A percentile compares a stretch with the other conserved stretches of the same genome.
These are phyloP conservation scores for Hemistola chrysoprasaria DNA, from an alignment of 2,888 invertebrate genomes.

Conservation along the genomic window DNA sequence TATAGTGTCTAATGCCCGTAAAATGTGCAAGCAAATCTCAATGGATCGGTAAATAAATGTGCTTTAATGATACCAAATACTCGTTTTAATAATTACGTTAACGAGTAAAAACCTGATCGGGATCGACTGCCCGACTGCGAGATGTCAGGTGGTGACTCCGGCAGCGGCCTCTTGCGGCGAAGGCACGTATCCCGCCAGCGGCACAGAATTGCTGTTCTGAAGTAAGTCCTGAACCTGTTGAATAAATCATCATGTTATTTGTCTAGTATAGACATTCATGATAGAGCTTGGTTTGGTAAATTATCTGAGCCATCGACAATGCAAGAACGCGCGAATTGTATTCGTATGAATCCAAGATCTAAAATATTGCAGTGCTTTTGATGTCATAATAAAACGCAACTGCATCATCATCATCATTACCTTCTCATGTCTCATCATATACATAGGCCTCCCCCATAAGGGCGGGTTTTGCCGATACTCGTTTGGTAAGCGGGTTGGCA, in stretches of 20 bases:
- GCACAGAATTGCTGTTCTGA: constrained; percentile 85
- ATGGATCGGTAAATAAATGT: constrained; percentile 22
- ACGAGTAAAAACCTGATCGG: constrained; percentile 84
- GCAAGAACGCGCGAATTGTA: too few relatives aligned
- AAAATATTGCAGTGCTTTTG: too few relatives aligned
- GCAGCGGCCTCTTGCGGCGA: constrained; percentile 62
- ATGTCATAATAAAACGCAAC: too few relatives aligned
- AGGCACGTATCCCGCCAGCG: constrained; percentile 77
- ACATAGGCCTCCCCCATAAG: too few relatives aligned
- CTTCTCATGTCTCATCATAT: too few relatives aligned
- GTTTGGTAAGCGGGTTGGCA: too few relatives aligned
- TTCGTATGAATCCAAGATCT: too few relatives aligned
- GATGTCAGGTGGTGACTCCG: constrained; percentile 76
- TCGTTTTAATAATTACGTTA: constrained; percentile 81
- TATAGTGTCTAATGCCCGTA: neutral
- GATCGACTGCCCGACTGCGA: constrained; percentile 82
- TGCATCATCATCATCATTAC: too few relatives aligned
- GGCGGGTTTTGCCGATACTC: too few relatives aligned
- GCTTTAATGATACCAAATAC: constrained; percentile 51
- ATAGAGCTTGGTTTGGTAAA: too few relatives aligned
- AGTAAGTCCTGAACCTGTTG: constrained; percentile 86
- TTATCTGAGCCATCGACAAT: too few relatives aligned
- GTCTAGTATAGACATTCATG: constrained; percentile 1
- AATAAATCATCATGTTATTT: constrained; percentile 10
- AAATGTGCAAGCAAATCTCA: neutral